Evolutionary conservation across 2,113 vertebrate genomes (phyloP), one percentile per base, ranked within the genome.

Genomic region (Rhinopomastus cyanomelas): DNA sequence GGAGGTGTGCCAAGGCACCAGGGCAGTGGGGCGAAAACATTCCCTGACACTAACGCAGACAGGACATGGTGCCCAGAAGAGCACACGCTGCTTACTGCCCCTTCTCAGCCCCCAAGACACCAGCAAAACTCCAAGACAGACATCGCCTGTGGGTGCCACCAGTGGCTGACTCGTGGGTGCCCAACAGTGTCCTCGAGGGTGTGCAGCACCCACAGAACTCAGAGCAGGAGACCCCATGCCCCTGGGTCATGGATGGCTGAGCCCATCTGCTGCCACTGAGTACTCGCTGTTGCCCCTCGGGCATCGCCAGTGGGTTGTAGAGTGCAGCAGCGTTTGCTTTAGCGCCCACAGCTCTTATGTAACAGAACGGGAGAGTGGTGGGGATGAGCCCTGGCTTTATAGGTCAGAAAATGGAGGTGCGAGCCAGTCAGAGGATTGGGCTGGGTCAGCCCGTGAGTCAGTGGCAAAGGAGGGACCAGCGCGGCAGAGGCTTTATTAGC

Each of bases 401-500:
- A 80, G 92, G 86, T 90, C 93, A 90, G 81, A 88, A 85, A 78
- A 62, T 85, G 92, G 69, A 81, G 85, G 90, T 49, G 80, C 29
- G 2, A 69, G 90, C 80, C 81, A 72, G 49, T 37, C 16, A 34
- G 73, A 71, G 82, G 73, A 69, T 44, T 93, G 95, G 95, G 91
- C 91, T 75, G 30, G 89, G 68, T 82, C 85, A 83, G 80, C 86
- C 4, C 14, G 13, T 94, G 95, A 96, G 86, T 93, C 90, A 96
- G 92, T 93, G 76, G 61, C 84, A 94, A 93, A 94, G 89, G 80
- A 94, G 86, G 90, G 80, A 90, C 92, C 44, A 21, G 90, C 72
- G 16, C 57, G 42, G 82, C 65, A 12, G 82, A 94, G 93, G 85
- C 94, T 93, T 95, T 89, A 96, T 96, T 96, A 96, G 77, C 68